Conservation (phyloP, 30 jellyfish, hydroid and myxozoan species). For the Hydractinia symbiolongicarpus region DNA sequence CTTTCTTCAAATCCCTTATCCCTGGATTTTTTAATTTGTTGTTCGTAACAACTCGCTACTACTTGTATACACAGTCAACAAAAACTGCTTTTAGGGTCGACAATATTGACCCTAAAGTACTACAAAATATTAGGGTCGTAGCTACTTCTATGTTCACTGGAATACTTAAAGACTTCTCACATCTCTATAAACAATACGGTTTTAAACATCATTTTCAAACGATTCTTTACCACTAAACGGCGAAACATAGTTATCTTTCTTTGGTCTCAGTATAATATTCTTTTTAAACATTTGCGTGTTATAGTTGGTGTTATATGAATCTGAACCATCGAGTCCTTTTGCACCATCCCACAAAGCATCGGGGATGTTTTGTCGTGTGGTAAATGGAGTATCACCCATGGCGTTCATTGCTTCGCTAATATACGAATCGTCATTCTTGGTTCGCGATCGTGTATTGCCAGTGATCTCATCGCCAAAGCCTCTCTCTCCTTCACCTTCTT, state of each 20-base stretch:
- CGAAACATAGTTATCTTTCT: constrained; percentile 29
- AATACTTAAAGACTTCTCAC: too few relatives aligned
- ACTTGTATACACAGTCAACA: too few relatives aligned
- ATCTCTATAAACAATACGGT: too few relatives aligned
- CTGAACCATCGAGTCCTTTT: neutral
- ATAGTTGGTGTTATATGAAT: constrained; percentile 25
- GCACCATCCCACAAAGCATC: constrained; percentile 22
- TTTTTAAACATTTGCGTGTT: constrained; percentile 43
- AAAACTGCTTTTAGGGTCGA: too few relatives aligned
- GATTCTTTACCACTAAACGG: constrained; percentile 34
- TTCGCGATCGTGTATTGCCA: constrained; percentile 27
- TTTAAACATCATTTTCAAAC: constrained; percentile 24
- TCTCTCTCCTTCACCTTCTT: constrained; percentile 10
- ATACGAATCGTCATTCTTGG: constrained; percentile 25
- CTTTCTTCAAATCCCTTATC: too few relatives aligned
- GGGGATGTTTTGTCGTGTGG: constrained; percentile 26
- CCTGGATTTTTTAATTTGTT: too few relatives aligned
- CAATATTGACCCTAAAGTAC: too few relatives aligned
- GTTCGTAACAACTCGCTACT: too few relatives aligned
- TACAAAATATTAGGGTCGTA: too few relatives aligned
- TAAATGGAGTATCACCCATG: constrained; percentile 26
- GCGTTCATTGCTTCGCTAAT: constrained; percentile 25
- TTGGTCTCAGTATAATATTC: constrained; percentile 31
- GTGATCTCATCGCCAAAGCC: constrained; percentile 23
- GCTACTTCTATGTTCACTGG: too few relatives aligned